Percentiles rank a stretch among this genome's conserved stretches.
phyloP scores from a whole-genome alignment of 2,113 vertebrate genomes.

The Orthonyx spaldingii region DNA sequence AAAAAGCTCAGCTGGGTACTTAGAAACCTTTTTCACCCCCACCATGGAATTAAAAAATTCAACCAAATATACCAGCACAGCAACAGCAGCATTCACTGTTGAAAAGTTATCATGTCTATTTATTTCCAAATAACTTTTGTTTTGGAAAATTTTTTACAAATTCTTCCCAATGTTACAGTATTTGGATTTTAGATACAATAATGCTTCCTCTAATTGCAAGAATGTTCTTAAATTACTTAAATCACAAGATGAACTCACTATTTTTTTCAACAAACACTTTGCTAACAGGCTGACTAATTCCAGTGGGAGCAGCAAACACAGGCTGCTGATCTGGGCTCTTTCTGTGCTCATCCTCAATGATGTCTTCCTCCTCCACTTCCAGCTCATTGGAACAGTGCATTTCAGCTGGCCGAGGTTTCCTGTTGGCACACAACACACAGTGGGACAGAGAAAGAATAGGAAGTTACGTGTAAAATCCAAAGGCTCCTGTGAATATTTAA shows the following conservation, averaged over 20 bases:
- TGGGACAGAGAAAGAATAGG: neutral
- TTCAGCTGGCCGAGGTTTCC: conserved; percentile 78
- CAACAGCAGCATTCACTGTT: neutral
- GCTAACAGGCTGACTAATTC: conserved; percentile 87
- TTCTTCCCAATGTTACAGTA: neutral
- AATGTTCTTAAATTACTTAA: neutral
- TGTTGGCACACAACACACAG: conserved; percentile 26
- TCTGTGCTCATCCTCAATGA: conserved; percentile 77
- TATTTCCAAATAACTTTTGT: neutral
- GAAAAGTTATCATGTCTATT: neutral
- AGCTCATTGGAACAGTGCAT: conserved; percentile 76
- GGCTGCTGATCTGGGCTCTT: conserved; percentile 75
- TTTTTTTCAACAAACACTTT: conserved; percentile 93
- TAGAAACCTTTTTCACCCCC: neutral
- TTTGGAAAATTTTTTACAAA: neutral
- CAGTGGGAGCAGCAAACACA: conserved; percentile 82
- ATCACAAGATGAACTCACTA: conserved; percentile 77
- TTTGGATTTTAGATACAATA: neutral
- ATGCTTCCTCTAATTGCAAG: neutral
- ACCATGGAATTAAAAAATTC: neutral
- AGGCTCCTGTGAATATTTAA: neutral
- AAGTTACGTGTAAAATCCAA: neutral
- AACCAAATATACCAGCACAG: neutral
- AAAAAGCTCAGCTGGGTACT: neutral
- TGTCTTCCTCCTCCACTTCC: conserved; percentile 89